A percentile compares a stretch with the other conserved stretches of the same genome.
phyloP scores from a whole-genome alignment of 2,888 invertebrate species.

The Drymonia ruficornis region DNA sequence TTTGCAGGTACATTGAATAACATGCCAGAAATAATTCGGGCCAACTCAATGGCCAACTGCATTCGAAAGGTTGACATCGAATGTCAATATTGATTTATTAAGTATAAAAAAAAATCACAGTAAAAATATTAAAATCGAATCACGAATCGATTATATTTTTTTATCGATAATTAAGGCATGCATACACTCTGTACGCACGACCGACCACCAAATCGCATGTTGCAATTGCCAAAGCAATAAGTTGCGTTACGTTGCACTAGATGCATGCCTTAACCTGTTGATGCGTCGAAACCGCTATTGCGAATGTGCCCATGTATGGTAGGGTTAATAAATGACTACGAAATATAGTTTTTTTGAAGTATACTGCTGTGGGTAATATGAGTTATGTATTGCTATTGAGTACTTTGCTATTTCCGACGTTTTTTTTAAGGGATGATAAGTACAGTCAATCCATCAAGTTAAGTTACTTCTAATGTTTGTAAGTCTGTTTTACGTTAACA shows the following conservation, averaged over 20 bases:
- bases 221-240: conserved; percentile 42
- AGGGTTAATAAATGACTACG: conserved; percentile 36
- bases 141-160: conserved; percentile 3
- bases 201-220: conserved; percentile 40
- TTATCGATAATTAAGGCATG: conserved; percentile 28
- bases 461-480: too few relatives aligned
- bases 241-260: conserved; percentile 43
- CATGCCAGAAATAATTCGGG: conserved; percentile 20
- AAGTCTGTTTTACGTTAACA: too few relatives aligned
- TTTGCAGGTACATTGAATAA: conserved; percentile 25
- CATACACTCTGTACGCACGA: conserved; percentile 45
- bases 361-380: conserved; percentile 17
- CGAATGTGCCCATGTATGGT: conserved; percentile 24
- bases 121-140: background rate
- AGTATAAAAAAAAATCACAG: too few relatives aligned
- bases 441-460: too few relatives aligned
- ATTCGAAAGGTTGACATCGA: background rate
- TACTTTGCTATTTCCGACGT: background rate
- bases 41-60: conserved; percentile 20
- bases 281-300: conserved; percentile 50
- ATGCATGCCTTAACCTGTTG: conserved; percentile 51
- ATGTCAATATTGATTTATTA: background rate
- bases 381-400: background rate
- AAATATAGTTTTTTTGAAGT: conserved; percentile 21
- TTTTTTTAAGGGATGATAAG: too few relatives aligned